These are phyloP conservation scores for Perca schrenkii DNA, from an alignment of 2,113 vertebrate genomes.

Conservation along the genomic window DNA sequence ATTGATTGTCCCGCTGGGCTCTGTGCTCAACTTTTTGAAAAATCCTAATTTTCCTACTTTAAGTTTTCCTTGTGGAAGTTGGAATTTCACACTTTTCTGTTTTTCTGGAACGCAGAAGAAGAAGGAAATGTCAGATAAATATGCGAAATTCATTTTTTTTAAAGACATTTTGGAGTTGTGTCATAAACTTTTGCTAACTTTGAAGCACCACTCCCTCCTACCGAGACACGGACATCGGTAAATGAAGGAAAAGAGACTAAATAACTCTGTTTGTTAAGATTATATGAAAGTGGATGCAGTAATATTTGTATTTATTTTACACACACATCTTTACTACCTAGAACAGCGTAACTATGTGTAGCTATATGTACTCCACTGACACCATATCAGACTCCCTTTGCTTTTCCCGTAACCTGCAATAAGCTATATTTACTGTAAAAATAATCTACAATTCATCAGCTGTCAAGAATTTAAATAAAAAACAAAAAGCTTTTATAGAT, in stretches of 20 bases:
- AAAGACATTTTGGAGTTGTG: no score
- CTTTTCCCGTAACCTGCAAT: background rate
- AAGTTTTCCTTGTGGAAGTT: background rate
- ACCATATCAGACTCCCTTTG: background rate
- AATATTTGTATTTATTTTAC: conserved; percentile 14
- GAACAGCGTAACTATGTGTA: background rate
- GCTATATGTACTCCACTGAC: conserved; percentile 14
- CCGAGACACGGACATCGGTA: background rate
- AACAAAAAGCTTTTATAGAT: no score
- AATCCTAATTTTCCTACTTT: background rate
- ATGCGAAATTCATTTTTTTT: background rate
- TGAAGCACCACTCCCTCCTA: background rate
- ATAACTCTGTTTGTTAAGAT: background rate
- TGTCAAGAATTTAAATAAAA: background rate
- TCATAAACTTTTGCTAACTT: no score
- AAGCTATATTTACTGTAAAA: background rate
- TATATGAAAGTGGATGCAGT: conserved; percentile 28
- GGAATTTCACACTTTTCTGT: background rate
- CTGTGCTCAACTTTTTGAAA: no score
- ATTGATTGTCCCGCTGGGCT: no score
- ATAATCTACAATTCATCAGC: background rate
- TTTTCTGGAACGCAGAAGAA: background rate
- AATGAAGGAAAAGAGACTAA: background rate
- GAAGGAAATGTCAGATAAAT: background rate
- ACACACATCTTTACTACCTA: conserved; percentile 11